A percentile compares a stretch with the other conserved stretches of the same genome.
These are phyloP conservation scores for Spheniscus mendiculus DNA, from an alignment of 2,113 vertebrate genomes.

Conservation along the genomic window DNA sequence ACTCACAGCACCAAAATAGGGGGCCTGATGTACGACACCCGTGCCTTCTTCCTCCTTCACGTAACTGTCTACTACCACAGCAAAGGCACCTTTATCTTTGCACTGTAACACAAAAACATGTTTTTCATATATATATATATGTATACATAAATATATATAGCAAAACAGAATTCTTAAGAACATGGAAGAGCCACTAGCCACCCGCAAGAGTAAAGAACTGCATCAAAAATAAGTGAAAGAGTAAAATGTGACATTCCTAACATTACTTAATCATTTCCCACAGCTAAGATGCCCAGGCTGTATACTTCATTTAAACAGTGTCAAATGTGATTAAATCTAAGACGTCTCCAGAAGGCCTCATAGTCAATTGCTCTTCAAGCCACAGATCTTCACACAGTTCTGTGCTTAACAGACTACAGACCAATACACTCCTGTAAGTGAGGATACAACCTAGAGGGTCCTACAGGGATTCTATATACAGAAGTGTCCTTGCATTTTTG, in stretches of 20 bases:
- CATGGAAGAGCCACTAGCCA: background rate
- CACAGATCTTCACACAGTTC: background rate
- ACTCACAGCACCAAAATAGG: conserved; percentile 98
- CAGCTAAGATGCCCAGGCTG: background rate
- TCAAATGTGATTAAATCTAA: background rate
- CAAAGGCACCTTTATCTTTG: conserved; percentile 87
- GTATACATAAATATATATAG: accelerated
- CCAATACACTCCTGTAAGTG: background rate
- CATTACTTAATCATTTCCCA: background rate
- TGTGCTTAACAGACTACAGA: background rate
- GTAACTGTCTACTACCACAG: conserved; percentile 87
- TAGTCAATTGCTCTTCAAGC: background rate
- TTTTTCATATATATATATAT: accelerated
- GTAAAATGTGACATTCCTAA: background rate
- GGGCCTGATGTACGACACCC: conserved; percentile 95
- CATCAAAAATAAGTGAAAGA: background rate
- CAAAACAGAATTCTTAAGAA: background rate
- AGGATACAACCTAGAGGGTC: background rate
- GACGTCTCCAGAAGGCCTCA: background rate
- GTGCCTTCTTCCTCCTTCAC: conserved; percentile 96
- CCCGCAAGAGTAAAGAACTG: background rate
- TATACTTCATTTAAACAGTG: background rate
- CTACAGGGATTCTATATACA: background rate
- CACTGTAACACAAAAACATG: conserved; percentile 74
- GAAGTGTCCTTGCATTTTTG: background rate